Evolutionary conservation across 2,888 invertebrate genomes (phyloP).

Genomic region (Lordiphosa fenestrarum): DNA sequence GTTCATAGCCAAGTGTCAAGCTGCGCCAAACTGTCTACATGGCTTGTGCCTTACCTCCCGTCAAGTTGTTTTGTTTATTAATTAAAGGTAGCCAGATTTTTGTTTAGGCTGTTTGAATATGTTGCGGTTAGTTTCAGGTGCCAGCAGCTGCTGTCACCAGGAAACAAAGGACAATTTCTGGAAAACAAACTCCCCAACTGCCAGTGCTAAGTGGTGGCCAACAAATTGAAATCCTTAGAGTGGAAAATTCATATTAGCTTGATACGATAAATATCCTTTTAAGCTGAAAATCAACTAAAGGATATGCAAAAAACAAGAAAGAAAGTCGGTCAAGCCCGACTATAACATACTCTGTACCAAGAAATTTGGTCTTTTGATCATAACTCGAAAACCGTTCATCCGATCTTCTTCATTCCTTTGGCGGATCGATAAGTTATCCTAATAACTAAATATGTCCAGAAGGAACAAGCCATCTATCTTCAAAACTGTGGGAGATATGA

Average conservation of each 20-base stretch:
- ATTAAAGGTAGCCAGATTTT: slow-evolving; percentile 58
- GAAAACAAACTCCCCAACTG: slow-evolving; percentile 37
- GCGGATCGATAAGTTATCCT: too few relatives aligned
- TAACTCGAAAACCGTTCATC: too few relatives aligned
- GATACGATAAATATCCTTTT: too few relatives aligned
- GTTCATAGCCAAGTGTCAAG: slow-evolving; percentile 46
- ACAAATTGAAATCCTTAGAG: background rate
- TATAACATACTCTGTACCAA: too few relatives aligned
- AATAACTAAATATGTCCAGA: too few relatives aligned
- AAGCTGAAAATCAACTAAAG: too few relatives aligned
- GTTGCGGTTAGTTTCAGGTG: slow-evolving; percentile 61
- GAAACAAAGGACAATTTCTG: slow-evolving; percentile 39
- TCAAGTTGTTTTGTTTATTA: slow-evolving; percentile 47
- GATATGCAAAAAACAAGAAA: too few relatives aligned
- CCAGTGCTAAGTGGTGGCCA: background rate
- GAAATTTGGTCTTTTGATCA: too few relatives aligned
- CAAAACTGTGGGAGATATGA: too few relatives aligned
- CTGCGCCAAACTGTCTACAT: slow-evolving; percentile 46
- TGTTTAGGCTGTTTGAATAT: slow-evolving; percentile 56
- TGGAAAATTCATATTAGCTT: background rate
- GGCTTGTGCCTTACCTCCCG: slow-evolving; percentile 15
- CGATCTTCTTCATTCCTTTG: too few relatives aligned
- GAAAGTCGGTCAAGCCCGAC: too few relatives aligned
- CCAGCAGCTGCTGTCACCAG: slow-evolving; percentile 32
- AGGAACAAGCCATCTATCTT: too few relatives aligned